These are phyloP conservation scores for Leptinotarsa peninsularis DNA, from an alignment of 2,888 invertebrate species.

Conservation along the genomic window DNA sequence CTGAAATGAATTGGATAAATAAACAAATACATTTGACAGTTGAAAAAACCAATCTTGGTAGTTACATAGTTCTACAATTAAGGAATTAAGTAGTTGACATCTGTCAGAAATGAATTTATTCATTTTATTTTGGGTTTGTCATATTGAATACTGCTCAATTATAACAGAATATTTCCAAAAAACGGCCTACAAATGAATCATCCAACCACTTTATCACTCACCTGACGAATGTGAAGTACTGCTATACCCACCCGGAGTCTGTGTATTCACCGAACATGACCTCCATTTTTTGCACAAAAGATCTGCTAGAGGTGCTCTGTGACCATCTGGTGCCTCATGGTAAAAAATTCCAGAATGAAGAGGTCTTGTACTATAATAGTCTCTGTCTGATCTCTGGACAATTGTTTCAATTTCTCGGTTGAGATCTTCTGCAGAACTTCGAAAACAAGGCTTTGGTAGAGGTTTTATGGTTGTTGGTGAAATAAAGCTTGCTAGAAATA, in stretches of 20 bases:
- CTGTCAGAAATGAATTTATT: no score
- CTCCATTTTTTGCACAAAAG: conserved; percentile 65
- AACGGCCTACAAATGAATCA: not conserved
- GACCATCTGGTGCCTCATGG: conserved; percentile 85
- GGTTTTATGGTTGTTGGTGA: conserved; percentile 70
- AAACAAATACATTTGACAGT: no score
- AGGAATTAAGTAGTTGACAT: no score
- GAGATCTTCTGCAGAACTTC: conserved; percentile 87
- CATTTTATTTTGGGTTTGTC: no score
- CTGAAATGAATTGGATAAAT: no score
- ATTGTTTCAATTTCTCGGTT: conserved; percentile 89
- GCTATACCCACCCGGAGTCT: conserved; percentile 78
- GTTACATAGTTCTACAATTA: no score
- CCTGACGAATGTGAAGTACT: conserved; percentile 69
- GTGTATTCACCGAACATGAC: conserved; percentile 82
- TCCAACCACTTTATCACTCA: not conserved
- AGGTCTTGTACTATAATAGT: conserved; percentile 31
- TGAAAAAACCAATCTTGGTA: no score
- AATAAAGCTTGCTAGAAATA: conserved; percentile 54
- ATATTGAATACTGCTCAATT: no score
- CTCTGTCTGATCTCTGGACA: conserved; percentile 69
- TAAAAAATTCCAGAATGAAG: conserved; percentile 57
- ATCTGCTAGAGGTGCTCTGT: conserved; percentile 86
- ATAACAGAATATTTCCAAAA: no score
- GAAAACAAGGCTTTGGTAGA: conserved; percentile 68